Conservation (phyloP, 1,140 invertebrate species). For the Meteorus sp. region DNA sequence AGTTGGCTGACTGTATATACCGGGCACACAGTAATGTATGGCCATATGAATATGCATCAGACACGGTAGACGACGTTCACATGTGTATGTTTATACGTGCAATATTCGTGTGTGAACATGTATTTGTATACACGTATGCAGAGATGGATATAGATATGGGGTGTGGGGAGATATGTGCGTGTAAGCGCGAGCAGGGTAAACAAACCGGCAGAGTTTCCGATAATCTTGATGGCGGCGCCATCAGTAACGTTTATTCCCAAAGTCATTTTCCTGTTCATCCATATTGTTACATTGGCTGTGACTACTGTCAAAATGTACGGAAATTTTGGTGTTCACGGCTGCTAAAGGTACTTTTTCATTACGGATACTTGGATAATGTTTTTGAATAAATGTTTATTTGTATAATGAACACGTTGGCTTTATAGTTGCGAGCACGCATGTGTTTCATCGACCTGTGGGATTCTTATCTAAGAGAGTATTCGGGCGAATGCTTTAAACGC, state of each 20-base stretch:
- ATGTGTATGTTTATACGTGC: slow-evolving; percentile 27
- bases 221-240: background rate
- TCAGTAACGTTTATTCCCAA: no score
- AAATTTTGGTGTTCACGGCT: no score
- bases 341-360: background rate
- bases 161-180: no score
- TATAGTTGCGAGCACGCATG: slow-evolving; percentile 23
- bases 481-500: slow-evolving; percentile 42
- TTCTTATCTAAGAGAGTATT: slow-evolving; percentile 39
- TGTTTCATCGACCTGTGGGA: slow-evolving; percentile 28
- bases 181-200: slow-evolving; percentile 29
- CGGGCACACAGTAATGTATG: slow-evolving; percentile 56
- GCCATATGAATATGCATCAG: slow-evolving; percentile 60
- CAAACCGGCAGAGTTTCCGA: background rate
- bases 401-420: no score
- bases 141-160: background rate
- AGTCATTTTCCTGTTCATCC: no score
- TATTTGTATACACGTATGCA: background rate
- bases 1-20: slow-evolving; percentile 37
- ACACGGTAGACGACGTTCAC: slow-evolving; percentile 47
- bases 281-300: no score
- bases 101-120: no score
- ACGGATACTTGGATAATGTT: background rate
- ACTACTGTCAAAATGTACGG: no score
- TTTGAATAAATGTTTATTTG: background rate